A percentile compares a stretch with the other conserved stretches of the same genome.
These are phyloP conservation scores for Palythoa grandis DNA, from an alignment of 92 coral and sea anemone species.

Conservation along the genomic window DNA sequence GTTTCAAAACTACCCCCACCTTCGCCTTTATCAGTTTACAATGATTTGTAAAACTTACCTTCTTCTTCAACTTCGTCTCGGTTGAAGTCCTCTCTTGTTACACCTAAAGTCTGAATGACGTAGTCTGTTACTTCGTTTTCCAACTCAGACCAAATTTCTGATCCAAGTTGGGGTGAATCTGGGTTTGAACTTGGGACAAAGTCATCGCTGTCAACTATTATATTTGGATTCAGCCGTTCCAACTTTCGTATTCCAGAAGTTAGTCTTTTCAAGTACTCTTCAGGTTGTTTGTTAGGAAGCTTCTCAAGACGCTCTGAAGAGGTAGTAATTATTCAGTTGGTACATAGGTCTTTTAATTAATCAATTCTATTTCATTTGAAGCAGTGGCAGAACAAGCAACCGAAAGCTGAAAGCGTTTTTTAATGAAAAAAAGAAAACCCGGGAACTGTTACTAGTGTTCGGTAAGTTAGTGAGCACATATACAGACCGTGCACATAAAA, in stretches of 20 bases:
- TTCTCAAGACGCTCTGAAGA: slow-evolving; percentile 61
- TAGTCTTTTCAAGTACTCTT: slow-evolving; percentile 60
- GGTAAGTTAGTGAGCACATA: too few species aligned
- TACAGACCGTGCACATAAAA: too few species aligned
- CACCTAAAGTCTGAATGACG: slow-evolving; percentile 65
- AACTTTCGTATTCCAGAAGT: slow-evolving; percentile 47
- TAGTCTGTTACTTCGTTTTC: slow-evolving; percentile 83
- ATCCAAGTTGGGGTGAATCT: slow-evolving; percentile 81
- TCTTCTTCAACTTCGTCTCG: slow-evolving; percentile 14
- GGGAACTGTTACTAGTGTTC: too few species aligned
- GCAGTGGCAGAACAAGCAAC: too few species aligned
- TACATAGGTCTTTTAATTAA: too few species aligned
- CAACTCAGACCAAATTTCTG: slow-evolving; percentile 83
- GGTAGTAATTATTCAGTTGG: neutral
- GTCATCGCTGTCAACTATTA: slow-evolving; percentile 53
- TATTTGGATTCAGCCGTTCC: slow-evolving; percentile 59
- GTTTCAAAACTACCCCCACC: too few species aligned
- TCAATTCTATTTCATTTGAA: too few species aligned
- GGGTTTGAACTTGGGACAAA: slow-evolving; percentile 93
- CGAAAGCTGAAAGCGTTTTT: too few species aligned
- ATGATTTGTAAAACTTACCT: neutral
- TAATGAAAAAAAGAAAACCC: too few species aligned
- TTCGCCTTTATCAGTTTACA: neutral
- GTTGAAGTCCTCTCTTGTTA: slow-evolving; percentile 49
- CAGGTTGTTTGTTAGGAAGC: slow-evolving; percentile 58